Conservation (phyloP, 2,797 vertebrate genomes). For the Anas flavirostris region DNA sequence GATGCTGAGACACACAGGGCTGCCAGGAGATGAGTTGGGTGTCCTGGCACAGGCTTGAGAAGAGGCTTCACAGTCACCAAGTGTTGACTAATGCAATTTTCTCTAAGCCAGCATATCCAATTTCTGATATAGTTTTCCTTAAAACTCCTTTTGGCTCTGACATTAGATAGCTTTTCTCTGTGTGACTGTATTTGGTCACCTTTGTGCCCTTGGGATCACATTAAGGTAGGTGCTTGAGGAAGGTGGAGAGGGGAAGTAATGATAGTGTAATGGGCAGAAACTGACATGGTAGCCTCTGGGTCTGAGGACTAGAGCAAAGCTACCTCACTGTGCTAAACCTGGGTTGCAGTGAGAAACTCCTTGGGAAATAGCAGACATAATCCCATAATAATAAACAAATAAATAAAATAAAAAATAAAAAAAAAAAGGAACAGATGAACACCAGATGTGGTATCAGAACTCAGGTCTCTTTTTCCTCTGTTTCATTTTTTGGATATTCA, state of each 20-base stretch:
- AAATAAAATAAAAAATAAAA: background rate
- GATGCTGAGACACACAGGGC: background rate
- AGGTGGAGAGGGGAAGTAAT: background rate
- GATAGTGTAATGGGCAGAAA: background rate
- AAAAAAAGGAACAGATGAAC: background rate
- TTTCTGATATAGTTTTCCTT: background rate
- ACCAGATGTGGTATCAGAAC: background rate
- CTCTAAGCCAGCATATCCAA: background rate
- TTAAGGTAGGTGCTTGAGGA: background rate
- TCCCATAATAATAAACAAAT: no score
- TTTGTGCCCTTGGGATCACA: background rate
- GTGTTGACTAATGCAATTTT: accelerated
- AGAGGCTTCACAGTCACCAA: background rate
- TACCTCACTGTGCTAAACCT: background rate
- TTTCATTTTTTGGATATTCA: background rate
- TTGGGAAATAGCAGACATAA: background rate
- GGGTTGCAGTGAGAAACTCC: background rate
- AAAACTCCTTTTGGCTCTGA: background rate
- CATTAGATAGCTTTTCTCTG: background rate
- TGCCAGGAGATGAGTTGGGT: background rate
- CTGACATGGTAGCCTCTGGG: background rate
- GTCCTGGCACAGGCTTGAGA: background rate
- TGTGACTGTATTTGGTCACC: background rate
- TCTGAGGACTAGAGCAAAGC: background rate
- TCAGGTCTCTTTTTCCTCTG: background rate